Percentiles rank a stretch among this genome's conserved stretches.
These are phyloP conservation scores for Cydia strobilella DNA, from an alignment of 1,140 invertebrate species.

Conservation along the genomic window DNA sequence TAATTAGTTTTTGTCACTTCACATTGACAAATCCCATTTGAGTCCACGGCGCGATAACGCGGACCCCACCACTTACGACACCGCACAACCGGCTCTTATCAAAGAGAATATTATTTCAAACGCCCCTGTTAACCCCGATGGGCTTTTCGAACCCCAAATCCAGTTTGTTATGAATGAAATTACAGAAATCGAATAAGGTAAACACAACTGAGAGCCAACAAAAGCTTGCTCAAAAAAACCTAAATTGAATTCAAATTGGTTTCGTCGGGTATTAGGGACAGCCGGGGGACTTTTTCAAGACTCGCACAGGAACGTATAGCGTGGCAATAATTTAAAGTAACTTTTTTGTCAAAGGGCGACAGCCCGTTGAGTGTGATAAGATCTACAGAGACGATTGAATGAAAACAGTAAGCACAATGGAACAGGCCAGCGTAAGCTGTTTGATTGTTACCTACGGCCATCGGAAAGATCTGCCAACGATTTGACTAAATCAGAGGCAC, in stretches of 20 bases:
- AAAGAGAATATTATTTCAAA: slow-evolving; percentile 80
- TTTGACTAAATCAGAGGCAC: slow-evolving; percentile 20
- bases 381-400: slow-evolving; percentile 58
- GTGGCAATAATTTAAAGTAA: slow-evolving; percentile 70
- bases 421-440: slow-evolving; percentile 32
- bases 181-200: slow-evolving; percentile 80
- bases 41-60: slow-evolving; percentile 54
- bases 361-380: slow-evolving; percentile 53
- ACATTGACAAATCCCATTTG: slow-evolving; percentile 74
- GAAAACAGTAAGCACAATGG: slow-evolving; percentile 53
- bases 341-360: slow-evolving; percentile 67
- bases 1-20: slow-evolving; percentile 80
- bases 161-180: slow-evolving; percentile 81
- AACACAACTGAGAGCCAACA: slow-evolving; percentile 79
- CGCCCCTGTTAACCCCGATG: slow-evolving; percentile 76
- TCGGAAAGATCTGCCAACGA: slow-evolving; percentile 13
- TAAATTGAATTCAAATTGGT: slow-evolving; percentile 80
- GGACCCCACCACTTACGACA: slow-evolving; percentile 67
- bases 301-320: slow-evolving; percentile 58
- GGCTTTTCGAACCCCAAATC: slow-evolving; percentile 76
- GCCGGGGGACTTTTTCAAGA: slow-evolving; percentile 73
- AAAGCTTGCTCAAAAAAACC: slow-evolving; percentile 78
- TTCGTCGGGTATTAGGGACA: slow-evolving; percentile 77
- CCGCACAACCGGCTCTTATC: slow-evolving; percentile 73
- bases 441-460: slow-evolving; percentile 30